A percentile compares a stretch with the other conserved stretches of the same genome.
These are phyloP conservation scores for Pseudobourletiella spinata DNA, from an alignment of 1,140 invertebrate species.

Conservation along the genomic window DNA sequence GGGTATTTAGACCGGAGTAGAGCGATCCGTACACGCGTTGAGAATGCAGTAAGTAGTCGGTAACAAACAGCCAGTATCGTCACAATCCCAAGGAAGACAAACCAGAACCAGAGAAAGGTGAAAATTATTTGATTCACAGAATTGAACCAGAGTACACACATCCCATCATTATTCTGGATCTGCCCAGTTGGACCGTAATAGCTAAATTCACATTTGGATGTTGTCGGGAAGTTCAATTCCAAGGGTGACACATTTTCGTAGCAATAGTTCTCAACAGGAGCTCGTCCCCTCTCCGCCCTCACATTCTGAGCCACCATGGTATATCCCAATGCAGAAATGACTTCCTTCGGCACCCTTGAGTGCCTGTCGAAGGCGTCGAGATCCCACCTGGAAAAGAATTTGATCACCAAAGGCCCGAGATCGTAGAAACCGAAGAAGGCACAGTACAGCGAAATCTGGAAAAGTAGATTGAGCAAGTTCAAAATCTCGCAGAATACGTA, in stretches of 20 bases:
- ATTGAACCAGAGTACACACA: constrained; percentile 8
- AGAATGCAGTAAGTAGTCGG: constrained; percentile 39
- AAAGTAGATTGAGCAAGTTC: constrained; percentile 56
- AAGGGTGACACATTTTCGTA: constrained; percentile 48
- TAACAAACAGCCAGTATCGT: constrained; percentile 56
- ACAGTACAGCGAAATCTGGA: constrained; percentile 56
- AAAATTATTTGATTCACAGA: constrained; percentile 2
- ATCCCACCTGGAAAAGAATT: too few relatives aligned
- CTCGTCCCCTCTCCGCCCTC: constrained; percentile 75
- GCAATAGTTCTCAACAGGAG: constrained; percentile 75
- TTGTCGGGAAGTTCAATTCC: constrained; percentile 2
- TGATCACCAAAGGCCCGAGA: too few relatives aligned
- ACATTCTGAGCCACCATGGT: too few relatives aligned
- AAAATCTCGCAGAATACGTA: constrained; percentile 9
- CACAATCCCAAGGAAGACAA: constrained; percentile 54
- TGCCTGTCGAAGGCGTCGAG: too few relatives aligned
- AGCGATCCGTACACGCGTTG: constrained; percentile 11
- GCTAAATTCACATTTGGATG: neutral
- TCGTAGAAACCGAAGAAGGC: neutral
- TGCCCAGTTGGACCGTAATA: neutral
- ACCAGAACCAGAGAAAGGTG: constrained; percentile 52
- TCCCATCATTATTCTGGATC: neutral
- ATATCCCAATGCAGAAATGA: too few relatives aligned
- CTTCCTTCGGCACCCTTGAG: too few relatives aligned
- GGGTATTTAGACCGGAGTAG: neutral